A percentile compares a stretch with the other conserved stretches of the same genome.
Conservation (phyloP, 1,140 invertebrate genomes). For the Fopius arisanus region DNA sequence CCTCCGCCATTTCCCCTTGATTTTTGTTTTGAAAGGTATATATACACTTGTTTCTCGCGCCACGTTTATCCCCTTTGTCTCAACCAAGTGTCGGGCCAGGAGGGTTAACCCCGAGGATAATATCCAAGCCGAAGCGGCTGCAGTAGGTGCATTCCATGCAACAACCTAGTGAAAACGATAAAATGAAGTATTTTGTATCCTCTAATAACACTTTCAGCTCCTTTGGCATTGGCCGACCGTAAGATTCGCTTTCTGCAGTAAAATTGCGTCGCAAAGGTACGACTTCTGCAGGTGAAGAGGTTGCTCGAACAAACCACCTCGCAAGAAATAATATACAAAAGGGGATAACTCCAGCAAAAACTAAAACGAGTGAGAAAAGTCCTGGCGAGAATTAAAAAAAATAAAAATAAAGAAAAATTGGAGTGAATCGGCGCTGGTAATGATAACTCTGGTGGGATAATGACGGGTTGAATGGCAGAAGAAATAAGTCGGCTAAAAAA, state of each 20-base stretch:
- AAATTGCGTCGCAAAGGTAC: slow-evolving; percentile 35
- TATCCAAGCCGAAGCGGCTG: slow-evolving; percentile 44
- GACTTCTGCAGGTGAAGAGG: not conserved
- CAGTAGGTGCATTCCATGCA: slow-evolving; percentile 47
- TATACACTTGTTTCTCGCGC: not conserved
- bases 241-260: slow-evolving; percentile 56
- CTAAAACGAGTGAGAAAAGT: slow-evolving; percentile 36
- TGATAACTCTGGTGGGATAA: slow-evolving; percentile 56
- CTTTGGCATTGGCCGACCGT: slow-evolving; percentile 35
- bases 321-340: not conserved
- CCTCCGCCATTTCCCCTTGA: not conserved
- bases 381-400: slow-evolving; percentile 39
- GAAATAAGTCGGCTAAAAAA: slow-evolving; percentile 5
- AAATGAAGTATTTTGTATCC: slow-evolving; percentile 60
- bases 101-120: slow-evolving; percentile 36
- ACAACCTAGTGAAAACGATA: slow-evolving; percentile 52
- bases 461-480: slow-evolving; percentile 43
- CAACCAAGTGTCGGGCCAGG: slow-evolving; percentile 32
- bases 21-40: not conserved
- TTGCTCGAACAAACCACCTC: not conserved
- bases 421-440: slow-evolving; percentile 39
- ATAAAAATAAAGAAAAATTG: too few relatives aligned
- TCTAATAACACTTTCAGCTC: slow-evolving; percentile 50
- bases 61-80: slow-evolving; percentile 27
- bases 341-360: slow-evolving; percentile 28